phyloP scores from a whole-genome alignment of 1,140 invertebrate genomes.

The Hormaphis cornu region DNA sequence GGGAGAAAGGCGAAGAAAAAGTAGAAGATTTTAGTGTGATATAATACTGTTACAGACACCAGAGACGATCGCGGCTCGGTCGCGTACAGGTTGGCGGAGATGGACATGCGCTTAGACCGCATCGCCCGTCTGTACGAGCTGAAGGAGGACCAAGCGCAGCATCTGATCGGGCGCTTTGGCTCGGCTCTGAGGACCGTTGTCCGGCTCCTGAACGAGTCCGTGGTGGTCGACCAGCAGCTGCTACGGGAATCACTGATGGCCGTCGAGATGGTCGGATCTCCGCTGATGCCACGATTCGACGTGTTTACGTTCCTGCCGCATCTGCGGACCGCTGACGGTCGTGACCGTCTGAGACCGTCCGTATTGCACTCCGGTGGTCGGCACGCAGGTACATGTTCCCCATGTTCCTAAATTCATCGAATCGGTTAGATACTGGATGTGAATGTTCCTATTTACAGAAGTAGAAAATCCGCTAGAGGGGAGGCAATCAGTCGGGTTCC shows the following conservation, averaged over 20 bases:
- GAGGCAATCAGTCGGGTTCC: too few relatives aligned
- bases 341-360: not conserved
- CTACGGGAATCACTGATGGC: not conserved
- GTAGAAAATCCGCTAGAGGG: too few relatives aligned
- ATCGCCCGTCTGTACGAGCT: not conserved
- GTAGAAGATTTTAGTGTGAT: too few relatives aligned
- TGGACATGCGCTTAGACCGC: conserved; percentile 14
- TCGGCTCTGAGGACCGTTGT: not conserved
- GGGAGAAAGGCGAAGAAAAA: too few relatives aligned
- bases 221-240: not conserved
- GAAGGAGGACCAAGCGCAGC: not conserved
- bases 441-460: not conserved
- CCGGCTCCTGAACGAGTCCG: not conserved
- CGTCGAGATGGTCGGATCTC: not conserved
- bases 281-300: not conserved
- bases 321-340: not conserved
- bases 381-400: conserved; percentile 19
- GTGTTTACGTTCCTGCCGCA: conserved; percentile 16
- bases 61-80: not conserved
- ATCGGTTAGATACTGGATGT: not conserved
- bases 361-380: conserved; percentile 5
- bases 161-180: not conserved
- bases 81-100: not conserved
- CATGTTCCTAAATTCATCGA: too few relatives aligned
- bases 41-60: conserved; percentile 15